Conservation (phyloP, 37 sponge, comb jelly and placozoan genomes). For the Amphimedon queenslandica region DNA sequence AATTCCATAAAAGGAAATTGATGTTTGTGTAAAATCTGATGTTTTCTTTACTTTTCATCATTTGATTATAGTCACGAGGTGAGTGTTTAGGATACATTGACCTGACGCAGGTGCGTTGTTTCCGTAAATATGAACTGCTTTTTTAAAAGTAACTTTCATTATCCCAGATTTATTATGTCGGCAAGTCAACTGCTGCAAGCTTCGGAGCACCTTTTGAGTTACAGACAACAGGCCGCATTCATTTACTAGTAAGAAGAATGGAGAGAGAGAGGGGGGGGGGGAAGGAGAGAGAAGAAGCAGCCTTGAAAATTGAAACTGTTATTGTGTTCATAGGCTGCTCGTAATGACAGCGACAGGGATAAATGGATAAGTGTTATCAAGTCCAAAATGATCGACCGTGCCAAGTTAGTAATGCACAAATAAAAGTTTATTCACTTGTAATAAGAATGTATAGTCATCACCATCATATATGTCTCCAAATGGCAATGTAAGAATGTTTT, state of each 20-base stretch:
- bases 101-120: slow-evolving; percentile 44
- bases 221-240: slow-evolving; percentile 30
- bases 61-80: slow-evolving; percentile 32
- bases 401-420: slow-evolving; percentile 6
- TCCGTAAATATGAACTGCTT: not conserved
- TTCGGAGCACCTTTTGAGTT: slow-evolving; percentile 78
- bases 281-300: too few relatives aligned
- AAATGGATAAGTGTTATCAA: slow-evolving; percentile 58
- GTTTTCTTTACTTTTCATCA: too few relatives aligned
- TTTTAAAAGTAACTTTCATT: not conserved
- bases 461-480: too few relatives aligned
- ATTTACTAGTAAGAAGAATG: slow-evolving; percentile 58
- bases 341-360: slow-evolving; percentile 49
- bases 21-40: too few relatives aligned
- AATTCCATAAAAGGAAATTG: too few relatives aligned
- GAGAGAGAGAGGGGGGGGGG: too few relatives aligned
- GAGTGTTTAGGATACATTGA: slow-evolving; percentile 69
- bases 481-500: too few relatives aligned
- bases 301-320: too few relatives aligned
- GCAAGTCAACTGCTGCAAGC: slow-evolving; percentile 27
- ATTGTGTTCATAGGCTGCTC: slow-evolving; percentile 64
- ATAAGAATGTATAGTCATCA: too few relatives aligned
- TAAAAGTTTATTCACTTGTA: too few relatives aligned
- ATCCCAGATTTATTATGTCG: slow-evolving; percentile 43
- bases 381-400: slow-evolving; percentile 16